A percentile compares a stretch with the other conserved stretches of the same genome.
phyloP scores from a whole-genome alignment of 2,888 invertebrate genomes.

The Meiosimyza decipiens region DNA sequence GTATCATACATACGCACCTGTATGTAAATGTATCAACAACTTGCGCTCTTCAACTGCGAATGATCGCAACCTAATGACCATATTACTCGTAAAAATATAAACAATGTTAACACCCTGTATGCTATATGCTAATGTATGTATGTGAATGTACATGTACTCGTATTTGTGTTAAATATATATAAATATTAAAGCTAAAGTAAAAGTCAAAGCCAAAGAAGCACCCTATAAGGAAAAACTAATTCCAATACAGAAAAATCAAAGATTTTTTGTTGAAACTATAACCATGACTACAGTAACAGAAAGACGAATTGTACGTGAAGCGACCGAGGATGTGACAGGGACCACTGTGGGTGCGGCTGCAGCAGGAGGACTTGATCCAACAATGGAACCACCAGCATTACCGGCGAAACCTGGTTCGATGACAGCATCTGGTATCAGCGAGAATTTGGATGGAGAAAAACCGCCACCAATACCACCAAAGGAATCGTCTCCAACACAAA shows the following conservation, averaged over 20 bases:
- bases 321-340: slow-evolving; percentile 58
- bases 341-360: slow-evolving; percentile 29
- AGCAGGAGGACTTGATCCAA: slow-evolving; percentile 35
- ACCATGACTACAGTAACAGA: slow-evolving; percentile 72
- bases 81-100: no score
- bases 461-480: slow-evolving; percentile 63
- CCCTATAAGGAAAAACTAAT: slow-evolving; percentile 36
- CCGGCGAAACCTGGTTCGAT: slow-evolving; percentile 45
- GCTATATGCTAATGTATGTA: background rate
- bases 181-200: slow-evolving; percentile 4
- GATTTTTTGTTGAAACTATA: slow-evolving; percentile 53
- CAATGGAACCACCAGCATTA: slow-evolving; percentile 43
- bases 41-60: background rate
- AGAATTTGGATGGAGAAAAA: slow-evolving; percentile 53
- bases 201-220: slow-evolving; percentile 34
- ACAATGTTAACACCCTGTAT: no score
- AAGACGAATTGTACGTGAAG: slow-evolving; percentile 70
- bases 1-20: background rate
- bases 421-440: slow-evolving; percentile 31
- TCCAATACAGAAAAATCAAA: slow-evolving; percentile 52
- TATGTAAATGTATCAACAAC: background rate
- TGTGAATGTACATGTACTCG: slow-evolving; percentile 7
- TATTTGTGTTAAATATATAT: background rate
- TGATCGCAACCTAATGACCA: no score
- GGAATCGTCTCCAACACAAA: slow-evolving; percentile 71